Evolutionary conservation across 2,888 invertebrate species (phyloP).

Genomic region (Nymphalis polychloros): DNA sequence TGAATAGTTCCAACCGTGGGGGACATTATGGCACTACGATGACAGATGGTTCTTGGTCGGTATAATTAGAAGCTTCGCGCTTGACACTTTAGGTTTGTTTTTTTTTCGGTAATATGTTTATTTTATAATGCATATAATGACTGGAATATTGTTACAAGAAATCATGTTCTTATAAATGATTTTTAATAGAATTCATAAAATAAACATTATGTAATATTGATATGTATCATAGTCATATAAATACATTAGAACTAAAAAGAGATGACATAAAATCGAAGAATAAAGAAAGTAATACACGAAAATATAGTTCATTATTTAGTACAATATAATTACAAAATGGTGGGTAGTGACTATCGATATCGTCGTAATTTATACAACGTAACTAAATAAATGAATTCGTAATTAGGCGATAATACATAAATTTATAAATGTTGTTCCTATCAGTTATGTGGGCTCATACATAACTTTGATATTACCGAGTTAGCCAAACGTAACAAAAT

Average conservation of each 20-base stretch:
- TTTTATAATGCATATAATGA: no score
- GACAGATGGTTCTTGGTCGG: slow-evolving; percentile 42
- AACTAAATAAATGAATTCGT: slow-evolving; percentile 34
- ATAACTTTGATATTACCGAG: slow-evolving; percentile 47
- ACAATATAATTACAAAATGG: neutral
- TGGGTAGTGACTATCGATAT: slow-evolving; percentile 1
- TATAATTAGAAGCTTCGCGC: slow-evolving; percentile 41
- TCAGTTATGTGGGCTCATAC: slow-evolving; percentile 43
- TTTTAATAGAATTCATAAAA: no score
- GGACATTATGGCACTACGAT: slow-evolving; percentile 40
- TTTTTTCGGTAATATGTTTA: slow-evolving; percentile 14
- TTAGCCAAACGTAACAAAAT: slow-evolving; percentile 48
- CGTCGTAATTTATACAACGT: slow-evolving; percentile 30
- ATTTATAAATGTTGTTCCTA: slow-evolving; percentile 34
- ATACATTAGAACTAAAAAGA: no score
- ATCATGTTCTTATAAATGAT: no score
- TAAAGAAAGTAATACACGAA: no score
- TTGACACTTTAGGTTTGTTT: slow-evolving; percentile 34
- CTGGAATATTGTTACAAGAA: neutral
- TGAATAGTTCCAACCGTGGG: slow-evolving; percentile 43
- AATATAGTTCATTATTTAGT: neutral
- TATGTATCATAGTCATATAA: no score
- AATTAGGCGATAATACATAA: slow-evolving; percentile 28
- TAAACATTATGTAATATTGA: no score
- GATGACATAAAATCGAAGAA: no score